phyloP scores from a whole-genome alignment of 2,113 vertebrate species.

The Lathamus discolor region DNA sequence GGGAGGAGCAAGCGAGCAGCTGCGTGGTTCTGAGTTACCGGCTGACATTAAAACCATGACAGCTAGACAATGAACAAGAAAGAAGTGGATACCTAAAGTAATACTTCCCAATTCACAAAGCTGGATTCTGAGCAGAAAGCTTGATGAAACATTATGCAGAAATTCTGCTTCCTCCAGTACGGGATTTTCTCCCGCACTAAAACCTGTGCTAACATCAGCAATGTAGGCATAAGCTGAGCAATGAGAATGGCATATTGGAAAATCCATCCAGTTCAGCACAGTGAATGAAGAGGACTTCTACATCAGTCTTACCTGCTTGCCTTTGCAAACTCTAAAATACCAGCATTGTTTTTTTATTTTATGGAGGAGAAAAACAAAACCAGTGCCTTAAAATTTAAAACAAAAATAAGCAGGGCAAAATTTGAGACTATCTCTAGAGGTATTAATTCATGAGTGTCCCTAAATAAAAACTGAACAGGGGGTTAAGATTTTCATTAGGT shows the following conservation, averaged over 20 bases:
- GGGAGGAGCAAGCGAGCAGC: not conserved
- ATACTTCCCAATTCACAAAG: not conserved
- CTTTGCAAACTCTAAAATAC: not conserved
- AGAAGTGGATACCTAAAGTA: not conserved
- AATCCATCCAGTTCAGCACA: not conserved
- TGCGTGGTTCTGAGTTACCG: not conserved
- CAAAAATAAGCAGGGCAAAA: not conserved
- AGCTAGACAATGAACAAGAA: not conserved
- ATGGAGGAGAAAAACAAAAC: not conserved
- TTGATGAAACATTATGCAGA: not conserved
- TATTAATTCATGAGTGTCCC: not conserved
- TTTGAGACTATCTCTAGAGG: not conserved
- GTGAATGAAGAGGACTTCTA: not conserved
- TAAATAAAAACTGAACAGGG: not conserved
- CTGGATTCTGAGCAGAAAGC: not conserved
- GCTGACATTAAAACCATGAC: not conserved
- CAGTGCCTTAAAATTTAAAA: not conserved
- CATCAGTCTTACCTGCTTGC: not conserved
- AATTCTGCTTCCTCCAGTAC: not conserved
- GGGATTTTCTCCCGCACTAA: not conserved
- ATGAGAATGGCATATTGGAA: not conserved
- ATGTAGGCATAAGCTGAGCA: not conserved
- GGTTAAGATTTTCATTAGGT: not conserved
- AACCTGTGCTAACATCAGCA: not conserved
- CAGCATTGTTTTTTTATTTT: not conserved